Conservation (phyloP, 2,797 vertebrate genomes). For the Sitta carolinensis region DNA sequence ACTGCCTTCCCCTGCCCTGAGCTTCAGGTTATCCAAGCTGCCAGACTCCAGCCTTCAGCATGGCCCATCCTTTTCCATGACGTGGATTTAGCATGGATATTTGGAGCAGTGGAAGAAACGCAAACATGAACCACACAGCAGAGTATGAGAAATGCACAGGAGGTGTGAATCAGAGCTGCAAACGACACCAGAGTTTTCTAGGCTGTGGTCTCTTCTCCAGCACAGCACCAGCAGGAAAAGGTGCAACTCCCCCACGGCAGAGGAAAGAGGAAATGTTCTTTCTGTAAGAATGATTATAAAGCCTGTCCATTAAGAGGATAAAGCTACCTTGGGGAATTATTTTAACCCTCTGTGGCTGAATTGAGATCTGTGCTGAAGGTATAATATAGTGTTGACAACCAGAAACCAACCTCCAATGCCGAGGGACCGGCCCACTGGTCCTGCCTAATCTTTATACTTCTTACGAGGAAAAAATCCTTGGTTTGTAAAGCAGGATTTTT, state of each 20-base stretch:
- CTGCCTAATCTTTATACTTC: not conserved
- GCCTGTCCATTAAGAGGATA: not conserved
- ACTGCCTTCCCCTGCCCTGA: not conserved
- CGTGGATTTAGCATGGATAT: not conserved
- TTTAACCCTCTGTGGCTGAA: conserved; percentile 4
- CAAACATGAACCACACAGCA: not conserved
- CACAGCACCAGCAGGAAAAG: not conserved
- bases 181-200: not conserved
- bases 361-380: not conserved
- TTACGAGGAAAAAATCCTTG: not conserved
- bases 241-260: not conserved
- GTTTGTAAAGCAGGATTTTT: conserved; percentile 15
- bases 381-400: not conserved
- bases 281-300: not conserved
- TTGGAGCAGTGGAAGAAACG: not conserved
- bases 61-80: not conserved
- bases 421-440: not conserved
- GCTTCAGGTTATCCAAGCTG: not conserved
- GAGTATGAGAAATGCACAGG: not conserved
- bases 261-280: not conserved
- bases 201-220: not conserved
- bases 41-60: not conserved
- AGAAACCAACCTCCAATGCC: not conserved
- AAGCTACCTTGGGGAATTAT: not conserved
- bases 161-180: not conserved